Base-by-base conservation (phyloP, 64 coral and sea anemone genomes). In the Orbicella faveolata region DNA sequence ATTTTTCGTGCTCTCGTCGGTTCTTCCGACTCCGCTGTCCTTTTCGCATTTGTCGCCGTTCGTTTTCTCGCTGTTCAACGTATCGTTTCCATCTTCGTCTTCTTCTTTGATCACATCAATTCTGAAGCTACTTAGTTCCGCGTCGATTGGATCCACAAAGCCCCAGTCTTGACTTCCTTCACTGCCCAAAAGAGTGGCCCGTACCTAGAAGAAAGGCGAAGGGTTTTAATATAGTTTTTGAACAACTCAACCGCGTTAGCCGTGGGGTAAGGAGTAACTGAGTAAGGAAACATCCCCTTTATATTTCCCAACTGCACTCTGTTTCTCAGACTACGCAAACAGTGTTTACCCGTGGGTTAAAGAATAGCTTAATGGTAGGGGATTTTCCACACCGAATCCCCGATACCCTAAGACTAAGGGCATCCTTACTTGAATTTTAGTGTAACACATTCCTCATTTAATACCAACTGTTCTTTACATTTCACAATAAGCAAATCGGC, bases 71-170 rank as follows among this genome's bases (percentile, higher is more conserved):
- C 89, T 78, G 68, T 91, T 93, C 23, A 96, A 89, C 7, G 84
- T 91, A 2, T 90, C 97, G 14, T 79, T 37, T 74, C 68, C 94
- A 25, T 99, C 94, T 64, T 99, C 97, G 35, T 99, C 97, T 61
- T 99, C 97, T 52, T 99, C 97, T 63, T 99, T 94, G 30, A 99
- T 99, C 0, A 94, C 97, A 20, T 87, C 94, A 41, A 99, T 99
- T 34, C 87, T 89, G 37, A 93, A 74, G 79, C 92, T 74, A n/a
- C 61, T 30, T 51, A 75, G 52, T 65, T 93, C 78, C 65, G 63
- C 86, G 73, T 83, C 66, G 41, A 89, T 79, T 39, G 66, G 83
- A 37, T 96, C 91, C 7, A 92, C 67, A n/a, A 93, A 88, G 35
- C 88, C 75, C 95, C 92, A 97, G 23, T 55, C 89, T 36, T 62